Percentiles rank a stretch among this genome's conserved stretches.
phyloP scores from a whole-genome alignment of 2,888 invertebrate genomes.

The Drosophila formosana region DNA sequence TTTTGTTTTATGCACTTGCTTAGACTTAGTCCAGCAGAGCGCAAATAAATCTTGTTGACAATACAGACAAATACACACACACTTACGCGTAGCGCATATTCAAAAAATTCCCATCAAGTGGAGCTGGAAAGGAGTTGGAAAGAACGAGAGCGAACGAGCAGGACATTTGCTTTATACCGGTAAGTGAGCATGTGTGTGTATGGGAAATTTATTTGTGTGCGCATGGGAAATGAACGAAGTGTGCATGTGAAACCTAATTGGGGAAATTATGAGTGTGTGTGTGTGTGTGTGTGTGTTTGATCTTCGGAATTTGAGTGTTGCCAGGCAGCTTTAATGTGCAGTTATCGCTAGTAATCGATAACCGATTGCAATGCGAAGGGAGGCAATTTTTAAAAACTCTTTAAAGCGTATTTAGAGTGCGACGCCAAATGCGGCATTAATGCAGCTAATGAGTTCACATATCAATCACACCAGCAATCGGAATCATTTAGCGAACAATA shows the following conservation, averaged over 20 bases:
- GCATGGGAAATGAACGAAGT: conserved; percentile 9
- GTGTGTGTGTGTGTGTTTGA: not conserved
- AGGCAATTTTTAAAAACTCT: not conserved
- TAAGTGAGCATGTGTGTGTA: conserved; percentile 36
- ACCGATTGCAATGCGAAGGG: not conserved
- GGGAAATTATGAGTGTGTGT: not conserved
- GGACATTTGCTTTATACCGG: conserved; percentile 54
- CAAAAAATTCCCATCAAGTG: conserved; percentile 37
- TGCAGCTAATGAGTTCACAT: conserved; percentile 50
- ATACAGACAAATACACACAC: conserved; percentile 26
- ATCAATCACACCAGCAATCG: conserved; percentile 42
- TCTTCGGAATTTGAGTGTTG: not conserved
- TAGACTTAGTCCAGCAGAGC: conserved; percentile 31
- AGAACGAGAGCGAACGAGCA: conserved; percentile 48
- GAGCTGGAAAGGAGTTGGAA: conserved; percentile 37
- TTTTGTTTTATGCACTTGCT: conserved; percentile 48
- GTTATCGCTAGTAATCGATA: not conserved
- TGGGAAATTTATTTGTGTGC: not conserved
- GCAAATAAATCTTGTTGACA: conserved; percentile 38
- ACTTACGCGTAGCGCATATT: not conserved
- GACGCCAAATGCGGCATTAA: conserved; percentile 7
- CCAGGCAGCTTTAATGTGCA: conserved; percentile 4
- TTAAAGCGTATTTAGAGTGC: not conserved
- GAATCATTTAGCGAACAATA: conserved; percentile 42
- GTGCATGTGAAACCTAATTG: not conserved